Evolutionary conservation across 2,113 vertebrate species (phyloP).

Genomic region (Hydropotes inermis): DNA sequence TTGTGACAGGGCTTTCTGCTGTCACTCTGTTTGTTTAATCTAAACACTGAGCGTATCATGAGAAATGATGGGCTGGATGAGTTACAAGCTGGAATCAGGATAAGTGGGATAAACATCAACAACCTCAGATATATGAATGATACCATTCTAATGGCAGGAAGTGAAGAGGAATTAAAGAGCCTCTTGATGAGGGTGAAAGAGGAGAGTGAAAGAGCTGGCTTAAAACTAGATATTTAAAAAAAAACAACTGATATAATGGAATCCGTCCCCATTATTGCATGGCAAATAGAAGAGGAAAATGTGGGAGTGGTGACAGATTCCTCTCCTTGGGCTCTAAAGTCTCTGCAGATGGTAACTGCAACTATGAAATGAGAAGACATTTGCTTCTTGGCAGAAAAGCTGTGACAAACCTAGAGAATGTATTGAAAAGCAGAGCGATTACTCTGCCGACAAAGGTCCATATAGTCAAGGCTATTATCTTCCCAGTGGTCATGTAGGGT

Average conservation of each 20-base stretch:
- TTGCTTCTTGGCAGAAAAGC: not conserved
- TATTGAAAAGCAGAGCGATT: not conserved
- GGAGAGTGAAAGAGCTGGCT: not conserved
- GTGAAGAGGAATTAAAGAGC: not conserved
- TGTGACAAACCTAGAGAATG: not conserved
- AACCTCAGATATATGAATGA: not conserved
- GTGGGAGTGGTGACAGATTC: not conserved
- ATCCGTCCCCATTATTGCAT: not conserved
- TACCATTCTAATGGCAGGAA: not conserved
- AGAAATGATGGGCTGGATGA: not conserved
- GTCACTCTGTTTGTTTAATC: not conserved
- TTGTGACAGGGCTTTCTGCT: not conserved
- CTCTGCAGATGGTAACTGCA: not conserved
- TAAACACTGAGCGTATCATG: not conserved
- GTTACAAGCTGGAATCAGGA: not conserved
- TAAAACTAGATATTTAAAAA: not conserved
- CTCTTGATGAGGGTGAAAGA: not conserved
- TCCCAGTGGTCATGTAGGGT: rapidly evolving
- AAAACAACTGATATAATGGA: not conserved
- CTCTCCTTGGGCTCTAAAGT: not conserved
- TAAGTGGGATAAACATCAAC: not conserved
- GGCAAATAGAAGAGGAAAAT: not conserved
- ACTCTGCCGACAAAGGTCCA: not conserved
- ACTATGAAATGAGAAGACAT: not conserved
- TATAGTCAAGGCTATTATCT: not conserved